A percentile compares a stretch with the other conserved stretches of the same genome.
Conservation (phyloP, 2,797 vertebrate species). For the Hybognathus amarus region DNA sequence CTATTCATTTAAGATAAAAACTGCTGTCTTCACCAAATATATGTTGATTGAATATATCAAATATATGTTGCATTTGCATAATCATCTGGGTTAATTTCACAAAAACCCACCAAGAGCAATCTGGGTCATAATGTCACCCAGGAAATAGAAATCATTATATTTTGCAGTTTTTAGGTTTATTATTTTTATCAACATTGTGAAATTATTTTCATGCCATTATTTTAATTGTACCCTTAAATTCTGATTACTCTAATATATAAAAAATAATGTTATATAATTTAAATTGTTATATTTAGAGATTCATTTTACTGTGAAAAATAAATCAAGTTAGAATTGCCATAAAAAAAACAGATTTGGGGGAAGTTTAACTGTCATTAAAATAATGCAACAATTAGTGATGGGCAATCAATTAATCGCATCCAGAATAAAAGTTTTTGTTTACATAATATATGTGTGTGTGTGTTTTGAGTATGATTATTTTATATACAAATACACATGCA, state of each 20-base stretch:
- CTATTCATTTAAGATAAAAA: neutral
- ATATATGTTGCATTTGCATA: neutral
- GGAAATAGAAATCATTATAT: neutral
- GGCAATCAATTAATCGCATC: no score
- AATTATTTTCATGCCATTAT: neutral
- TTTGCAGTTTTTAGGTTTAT: neutral
- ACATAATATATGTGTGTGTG: no score
- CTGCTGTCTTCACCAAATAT: neutral
- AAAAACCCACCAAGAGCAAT: neutral
- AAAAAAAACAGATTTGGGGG: neutral
- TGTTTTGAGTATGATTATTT: no score
- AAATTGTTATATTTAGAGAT: neutral
- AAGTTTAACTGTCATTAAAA: neutral
- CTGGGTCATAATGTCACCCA: neutral
- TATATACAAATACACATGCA: no score
- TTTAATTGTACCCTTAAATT: neutral
- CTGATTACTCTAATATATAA: neutral
- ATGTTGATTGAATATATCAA: neutral
- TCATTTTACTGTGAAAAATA: neutral
- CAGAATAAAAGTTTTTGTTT: no score
- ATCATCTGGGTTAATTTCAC: neutral
- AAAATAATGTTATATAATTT: neutral
- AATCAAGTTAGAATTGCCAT: neutral
- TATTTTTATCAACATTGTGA: neutral
- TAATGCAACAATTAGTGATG: no score